Conservation (phyloP, 2,113 vertebrate genomes). For the Hemibagrus wyckioides region DNA sequence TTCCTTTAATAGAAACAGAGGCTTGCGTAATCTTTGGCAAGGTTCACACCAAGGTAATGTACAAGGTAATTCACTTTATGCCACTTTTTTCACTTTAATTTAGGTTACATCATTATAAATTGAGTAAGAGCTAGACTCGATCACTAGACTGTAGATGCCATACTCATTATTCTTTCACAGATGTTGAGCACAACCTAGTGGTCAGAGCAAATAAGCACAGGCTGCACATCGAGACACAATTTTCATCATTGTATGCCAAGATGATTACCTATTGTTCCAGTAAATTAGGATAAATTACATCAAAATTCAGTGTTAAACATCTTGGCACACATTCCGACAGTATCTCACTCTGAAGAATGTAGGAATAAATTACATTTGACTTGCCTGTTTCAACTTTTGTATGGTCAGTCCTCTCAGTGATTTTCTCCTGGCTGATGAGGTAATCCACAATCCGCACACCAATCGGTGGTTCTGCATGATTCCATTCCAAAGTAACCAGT, state of each 20-base stretch:
- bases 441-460: conserved; percentile 94
- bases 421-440: conserved; percentile 96
- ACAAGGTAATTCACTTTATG: not conserved
- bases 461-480: conserved; percentile 90
- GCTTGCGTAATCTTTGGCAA: not conserved
- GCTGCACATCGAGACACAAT: not conserved
- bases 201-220: conserved; percentile 35
- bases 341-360: not conserved
- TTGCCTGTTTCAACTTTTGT: conserved; percentile 96
- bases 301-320: not conserved
- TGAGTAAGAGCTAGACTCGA: not conserved
- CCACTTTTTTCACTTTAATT: not conserved
- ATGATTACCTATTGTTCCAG: not conserved
- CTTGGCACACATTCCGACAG: not conserved
- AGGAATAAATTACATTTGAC: not conserved
- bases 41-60: not conserved
- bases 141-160: not conserved
- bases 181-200: conserved; percentile 66
- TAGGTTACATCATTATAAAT: not conserved
- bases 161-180: conserved; percentile 29
- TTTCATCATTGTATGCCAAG: not conserved
- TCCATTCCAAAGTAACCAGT: conserved; percentile 94
- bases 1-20: not conserved
- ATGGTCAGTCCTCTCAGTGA: conserved; percentile 92
- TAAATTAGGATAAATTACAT: not conserved